Base-by-base conservation (phyloP, 2,113 vertebrate species). In the Datnioides undecimradiatus region DNA sequence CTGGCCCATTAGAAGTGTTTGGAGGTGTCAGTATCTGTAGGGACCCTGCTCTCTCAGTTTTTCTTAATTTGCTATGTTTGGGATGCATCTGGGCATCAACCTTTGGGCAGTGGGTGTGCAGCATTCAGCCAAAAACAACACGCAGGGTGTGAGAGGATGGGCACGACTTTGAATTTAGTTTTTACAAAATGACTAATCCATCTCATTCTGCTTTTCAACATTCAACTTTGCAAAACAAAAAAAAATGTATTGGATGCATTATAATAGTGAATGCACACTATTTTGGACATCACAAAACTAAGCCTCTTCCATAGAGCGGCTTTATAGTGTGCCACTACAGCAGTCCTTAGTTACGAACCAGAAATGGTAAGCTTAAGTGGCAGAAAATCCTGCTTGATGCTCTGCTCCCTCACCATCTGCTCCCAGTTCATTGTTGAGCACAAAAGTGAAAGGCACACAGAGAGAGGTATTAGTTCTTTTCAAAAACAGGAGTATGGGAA, bases 351-450 rank as follows among this genome's bases (percentile, higher is more conserved):
- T 43, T 59, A 10, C 45, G 43, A 76, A 60, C 21, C 16, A 75
- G 38, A 75, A 71, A 79, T 19, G 17, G 6, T 51, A 21, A 23
- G 19, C 52, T 74, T 74, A 55, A 67, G 71, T 36, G 77, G 34
- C 12, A 79, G 62, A 60, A 51, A 49, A 60, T 74, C 14, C 48
- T 62, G 23, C 58, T 16, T 79, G 38, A 72, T 55, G 31, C 9
- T 70, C 57, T 38, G 21, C 57, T 25, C 31, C 14, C 45, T 57
- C 34, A 41, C 69, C 73, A 77, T 66, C 73, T 74, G 58, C 57
- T 81, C 33, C 33, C 43, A 48, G 10, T 62, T 76, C 41, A 73
- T 58, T 70, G 38, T n/a, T 33, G 34, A 70, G 51, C 58, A 67
- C 19, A 55, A 29, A 63, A 21, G 12, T 8, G 5, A 62, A 69